A percentile compares a stretch with the other conserved stretches of the same genome.
Conservation (phyloP, 1,140 invertebrate genomes). For the Drosophila athabasca region DNA sequence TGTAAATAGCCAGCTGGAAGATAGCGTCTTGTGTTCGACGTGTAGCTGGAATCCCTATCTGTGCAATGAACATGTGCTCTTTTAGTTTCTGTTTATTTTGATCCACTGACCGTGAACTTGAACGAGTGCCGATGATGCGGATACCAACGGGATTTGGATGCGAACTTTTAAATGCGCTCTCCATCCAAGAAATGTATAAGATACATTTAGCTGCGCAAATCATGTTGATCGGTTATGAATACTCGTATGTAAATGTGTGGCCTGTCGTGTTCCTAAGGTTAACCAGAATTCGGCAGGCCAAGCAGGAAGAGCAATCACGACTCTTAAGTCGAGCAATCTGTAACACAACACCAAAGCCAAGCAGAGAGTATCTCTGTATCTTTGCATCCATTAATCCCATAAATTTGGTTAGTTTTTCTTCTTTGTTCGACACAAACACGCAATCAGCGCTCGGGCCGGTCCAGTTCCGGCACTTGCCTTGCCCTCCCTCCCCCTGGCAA, state of each 20-base stretch:
- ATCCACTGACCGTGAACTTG: slow-evolving; percentile 70
- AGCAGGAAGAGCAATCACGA: slow-evolving; percentile 50
- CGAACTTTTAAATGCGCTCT: slow-evolving; percentile 3
- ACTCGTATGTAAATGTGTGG: slow-evolving; percentile 36
- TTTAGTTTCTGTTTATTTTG: slow-evolving; percentile 50
- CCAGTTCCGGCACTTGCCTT: slow-evolving; percentile 45
- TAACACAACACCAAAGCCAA: slow-evolving; percentile 42
- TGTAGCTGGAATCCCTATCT: slow-evolving; percentile 39
- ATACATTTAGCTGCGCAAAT: slow-evolving; percentile 22
- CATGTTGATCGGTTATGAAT: neutral
- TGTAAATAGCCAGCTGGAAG: slow-evolving; percentile 32
- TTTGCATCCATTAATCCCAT: slow-evolving; percentile 35
- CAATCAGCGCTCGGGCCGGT: slow-evolving; percentile 31
- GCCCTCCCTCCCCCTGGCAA: slow-evolving; percentile 7
- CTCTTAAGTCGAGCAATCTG: slow-evolving; percentile 55
- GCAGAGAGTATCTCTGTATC: slow-evolving; percentile 15
- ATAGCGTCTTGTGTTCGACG: slow-evolving; percentile 38
- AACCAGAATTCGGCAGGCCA: slow-evolving; percentile 52
- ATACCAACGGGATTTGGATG: slow-evolving; percentile 16
- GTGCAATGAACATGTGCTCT: slow-evolving; percentile 21
- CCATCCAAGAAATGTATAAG: slow-evolving; percentile 4
- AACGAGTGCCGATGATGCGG: neutral
- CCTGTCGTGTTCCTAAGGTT: slow-evolving; percentile 55
- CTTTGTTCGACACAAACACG: slow-evolving; percentile 38
- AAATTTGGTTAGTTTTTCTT: slow-evolving; percentile 49